A percentile compares a stretch with the other conserved stretches of the same genome.
Conservation (phyloP, 1,140 invertebrate species). For the Pantala flavescens region DNA sequence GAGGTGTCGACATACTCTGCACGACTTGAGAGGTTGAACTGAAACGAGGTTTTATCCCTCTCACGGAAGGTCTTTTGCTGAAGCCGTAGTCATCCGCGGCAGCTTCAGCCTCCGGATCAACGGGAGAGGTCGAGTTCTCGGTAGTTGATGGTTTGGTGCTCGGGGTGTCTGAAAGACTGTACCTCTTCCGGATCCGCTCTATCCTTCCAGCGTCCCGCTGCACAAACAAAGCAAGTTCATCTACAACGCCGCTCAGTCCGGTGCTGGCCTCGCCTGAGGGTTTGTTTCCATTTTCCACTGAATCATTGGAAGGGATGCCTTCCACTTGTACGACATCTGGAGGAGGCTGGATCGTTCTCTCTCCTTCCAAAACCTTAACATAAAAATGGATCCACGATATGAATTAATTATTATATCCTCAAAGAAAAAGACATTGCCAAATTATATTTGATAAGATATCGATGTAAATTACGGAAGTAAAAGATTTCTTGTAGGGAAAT, state of each 20-base stretch:
- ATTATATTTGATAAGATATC: too few relatives aligned
- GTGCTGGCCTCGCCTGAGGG: not conserved
- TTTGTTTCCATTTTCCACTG: not conserved
- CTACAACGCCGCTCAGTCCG: constrained; percentile 37
- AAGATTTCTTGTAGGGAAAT: too few relatives aligned
- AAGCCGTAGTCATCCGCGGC: constrained; percentile 84
- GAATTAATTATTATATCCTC: not conserved
- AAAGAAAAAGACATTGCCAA: too few relatives aligned
- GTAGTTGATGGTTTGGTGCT: not conserved
- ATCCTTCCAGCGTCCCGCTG: constrained; percentile 69
- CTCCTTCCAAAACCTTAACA: not conserved
- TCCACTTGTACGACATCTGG: constrained; percentile 2
- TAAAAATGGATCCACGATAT: not conserved
- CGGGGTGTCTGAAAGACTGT: constrained; percentile 34
- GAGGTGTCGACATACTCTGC: constrained; percentile 48
- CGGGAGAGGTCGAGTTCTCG: not conserved
- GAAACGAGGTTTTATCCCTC: constrained; percentile 60
- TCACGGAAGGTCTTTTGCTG: constrained; percentile 71
- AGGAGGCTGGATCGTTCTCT: not conserved
- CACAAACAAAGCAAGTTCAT: constrained; percentile 72
- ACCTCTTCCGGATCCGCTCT: constrained; percentile 67
- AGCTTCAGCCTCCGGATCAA: constrained; percentile 53
- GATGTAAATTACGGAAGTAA: too few relatives aligned
- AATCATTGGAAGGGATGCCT: not conserved
- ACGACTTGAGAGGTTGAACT: constrained; percentile 70